Conservation (phyloP, 2,113 vertebrate species). For the Podilymbus podiceps region DNA sequence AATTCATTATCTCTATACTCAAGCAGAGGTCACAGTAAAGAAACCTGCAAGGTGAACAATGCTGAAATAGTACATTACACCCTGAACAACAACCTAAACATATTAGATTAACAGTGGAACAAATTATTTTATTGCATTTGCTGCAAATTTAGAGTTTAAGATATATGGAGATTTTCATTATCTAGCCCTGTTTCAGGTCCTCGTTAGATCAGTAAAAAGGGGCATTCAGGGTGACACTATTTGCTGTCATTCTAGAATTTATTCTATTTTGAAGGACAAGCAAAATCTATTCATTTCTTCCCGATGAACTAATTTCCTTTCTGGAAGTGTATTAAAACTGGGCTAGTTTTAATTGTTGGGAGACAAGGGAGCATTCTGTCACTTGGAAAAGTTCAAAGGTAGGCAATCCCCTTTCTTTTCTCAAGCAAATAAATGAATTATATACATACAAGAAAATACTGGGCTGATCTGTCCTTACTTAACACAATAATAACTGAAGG, state of each 20-base stretch:
- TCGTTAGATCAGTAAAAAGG: background rate
- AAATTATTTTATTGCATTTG: background rate
- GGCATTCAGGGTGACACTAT: background rate
- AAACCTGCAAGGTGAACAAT: background rate
- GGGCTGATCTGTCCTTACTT: background rate
- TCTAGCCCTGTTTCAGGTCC: background rate
- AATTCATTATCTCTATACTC: background rate
- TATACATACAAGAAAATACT: background rate
- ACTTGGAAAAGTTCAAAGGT: background rate
- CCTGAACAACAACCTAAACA: background rate
- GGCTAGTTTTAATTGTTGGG: background rate
- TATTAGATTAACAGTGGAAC: background rate
- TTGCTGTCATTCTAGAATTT: background rate
- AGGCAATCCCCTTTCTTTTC: background rate
- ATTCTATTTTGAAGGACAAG: background rate
- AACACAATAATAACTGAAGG: background rate
- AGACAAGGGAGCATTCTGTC: background rate
- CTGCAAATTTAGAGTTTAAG: background rate
- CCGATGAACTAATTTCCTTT: background rate
- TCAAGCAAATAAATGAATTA: background rate
- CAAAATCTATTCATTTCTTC: background rate
- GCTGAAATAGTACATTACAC: background rate
- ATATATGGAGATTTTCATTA: background rate
- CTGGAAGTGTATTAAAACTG: background rate
- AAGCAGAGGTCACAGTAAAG: background rate